Evolutionary conservation across 2,113 vertebrate genomes (phyloP).

Genomic region (Scortum barcoo): DNA sequence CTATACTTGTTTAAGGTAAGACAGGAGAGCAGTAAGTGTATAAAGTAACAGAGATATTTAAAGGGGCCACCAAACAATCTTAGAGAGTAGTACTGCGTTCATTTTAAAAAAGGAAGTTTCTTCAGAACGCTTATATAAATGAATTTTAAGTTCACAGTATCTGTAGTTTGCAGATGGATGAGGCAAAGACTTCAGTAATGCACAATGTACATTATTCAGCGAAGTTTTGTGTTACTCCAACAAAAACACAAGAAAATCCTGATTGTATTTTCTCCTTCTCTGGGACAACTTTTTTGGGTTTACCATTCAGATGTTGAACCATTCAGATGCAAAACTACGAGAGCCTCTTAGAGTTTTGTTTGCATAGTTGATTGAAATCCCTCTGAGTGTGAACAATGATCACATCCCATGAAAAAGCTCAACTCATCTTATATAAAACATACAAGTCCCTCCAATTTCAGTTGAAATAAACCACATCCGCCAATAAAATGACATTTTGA

Average conservation of each 20-base stretch:
- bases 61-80: not conserved
- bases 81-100: not conserved
- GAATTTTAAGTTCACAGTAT: not conserved
- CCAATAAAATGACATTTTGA: constrained; percentile 6
- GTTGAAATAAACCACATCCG: not conserved
- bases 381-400: not conserved
- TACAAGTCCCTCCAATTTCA: constrained; percentile 4
- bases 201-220: not conserved
- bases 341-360: constrained; percentile 6
- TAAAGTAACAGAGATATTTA: not conserved
- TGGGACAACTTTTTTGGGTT: not conserved
- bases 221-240: not conserved
- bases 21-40: not conserved
- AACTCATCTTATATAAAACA: not conserved
- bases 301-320: constrained; percentile 4
- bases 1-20: constrained; percentile 9
- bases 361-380: constrained; percentile 5
- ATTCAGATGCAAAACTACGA: constrained; percentile 28
- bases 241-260: constrained; percentile 1
- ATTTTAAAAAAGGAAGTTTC: not conserved
- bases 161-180: not conserved
- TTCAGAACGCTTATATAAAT: constrained; percentile 19
- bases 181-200: constrained; percentile 1
- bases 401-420: not conserved
- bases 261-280: not conserved